Percentiles rank a stretch among this genome's conserved stretches.
phyloP scores from a whole-genome alignment of 2,888 invertebrate genomes.

The Prenolepis imparis region DNA sequence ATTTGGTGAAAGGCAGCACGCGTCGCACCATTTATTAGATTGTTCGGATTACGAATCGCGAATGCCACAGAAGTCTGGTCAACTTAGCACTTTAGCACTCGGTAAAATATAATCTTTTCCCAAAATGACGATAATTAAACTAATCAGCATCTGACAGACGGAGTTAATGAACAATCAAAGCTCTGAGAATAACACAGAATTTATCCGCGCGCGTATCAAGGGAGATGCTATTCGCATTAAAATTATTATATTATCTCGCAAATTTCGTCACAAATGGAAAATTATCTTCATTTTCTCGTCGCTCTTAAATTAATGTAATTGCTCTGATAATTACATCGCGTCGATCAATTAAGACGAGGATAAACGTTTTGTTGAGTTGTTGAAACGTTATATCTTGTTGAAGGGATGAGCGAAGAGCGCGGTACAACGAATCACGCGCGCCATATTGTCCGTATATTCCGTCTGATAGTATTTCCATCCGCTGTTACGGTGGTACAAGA shows the following conservation, averaged over 20 bases:
- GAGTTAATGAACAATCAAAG: not conserved
- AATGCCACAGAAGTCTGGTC: conserved; percentile 26
- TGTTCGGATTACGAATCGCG: conserved; percentile 39
- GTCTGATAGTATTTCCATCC: not conserved
- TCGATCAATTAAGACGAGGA: not conserved
- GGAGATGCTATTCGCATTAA: not conserved
- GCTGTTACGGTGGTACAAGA: conserved; percentile 45
- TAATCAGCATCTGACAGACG: not conserved
- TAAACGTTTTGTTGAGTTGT: not conserved
- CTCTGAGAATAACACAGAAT: not conserved
- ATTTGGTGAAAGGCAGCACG: conserved; percentile 36
- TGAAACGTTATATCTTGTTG: not conserved
- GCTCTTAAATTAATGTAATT: not conserved
- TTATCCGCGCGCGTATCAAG: not conserved
- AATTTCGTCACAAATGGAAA: not conserved
- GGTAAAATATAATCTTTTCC: not conserved
- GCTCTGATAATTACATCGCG: not conserved
- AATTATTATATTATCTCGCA: not conserved
- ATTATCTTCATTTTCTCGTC: not conserved
- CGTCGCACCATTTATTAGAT: conserved; percentile 50
- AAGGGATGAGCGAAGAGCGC: not conserved
- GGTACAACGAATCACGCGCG: not conserved
- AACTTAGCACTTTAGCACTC: conserved; percentile 42
- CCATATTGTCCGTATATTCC: not conserved
- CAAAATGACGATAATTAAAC: not conserved